phyloP scores from a whole-genome alignment of 53 echinoderm and acorn worm species.

The Zoroaster sp. region DNA sequence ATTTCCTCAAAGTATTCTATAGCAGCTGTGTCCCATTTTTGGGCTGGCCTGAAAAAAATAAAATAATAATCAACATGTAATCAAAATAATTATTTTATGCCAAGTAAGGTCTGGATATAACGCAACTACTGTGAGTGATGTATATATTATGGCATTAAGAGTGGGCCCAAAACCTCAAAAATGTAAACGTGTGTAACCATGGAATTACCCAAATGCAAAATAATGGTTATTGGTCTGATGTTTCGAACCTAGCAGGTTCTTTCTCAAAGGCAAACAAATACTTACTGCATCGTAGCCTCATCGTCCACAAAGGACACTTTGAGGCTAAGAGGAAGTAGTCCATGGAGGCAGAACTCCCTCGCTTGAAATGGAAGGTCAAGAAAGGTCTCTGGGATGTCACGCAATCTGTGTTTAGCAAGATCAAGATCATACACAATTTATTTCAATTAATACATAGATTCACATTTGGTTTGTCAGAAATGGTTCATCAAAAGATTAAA shows the following conservation, averaged over 20 bases:
- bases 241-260: no score
- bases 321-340: constrained; percentile 75
- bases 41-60: constrained; percentile 66
- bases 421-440: no score
- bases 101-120: background rate
- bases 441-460: no score
- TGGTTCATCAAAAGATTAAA: no score
- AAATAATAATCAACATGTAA: no score
- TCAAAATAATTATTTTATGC: no score
- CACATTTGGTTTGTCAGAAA: no score
- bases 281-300: constrained; percentile 72
- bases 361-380: constrained; percentile 79
- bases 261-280: background rate
- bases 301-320: constrained; percentile 69
- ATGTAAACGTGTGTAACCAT: no score
- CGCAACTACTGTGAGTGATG: background rate
- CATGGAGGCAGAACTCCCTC: constrained; percentile 74
- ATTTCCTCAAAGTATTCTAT: constrained; percentile 75
- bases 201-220: no score
- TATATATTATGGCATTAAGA: no score
- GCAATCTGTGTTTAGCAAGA: constrained; percentile 54
- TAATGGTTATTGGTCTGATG: no score
- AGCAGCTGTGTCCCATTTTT: constrained; percentile 85
- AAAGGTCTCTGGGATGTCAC: constrained; percentile 78
- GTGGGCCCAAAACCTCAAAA: no score